phyloP scores from a whole-genome alignment of 1,140 invertebrate genomes.

The Drosophila rhopaloa region DNA sequence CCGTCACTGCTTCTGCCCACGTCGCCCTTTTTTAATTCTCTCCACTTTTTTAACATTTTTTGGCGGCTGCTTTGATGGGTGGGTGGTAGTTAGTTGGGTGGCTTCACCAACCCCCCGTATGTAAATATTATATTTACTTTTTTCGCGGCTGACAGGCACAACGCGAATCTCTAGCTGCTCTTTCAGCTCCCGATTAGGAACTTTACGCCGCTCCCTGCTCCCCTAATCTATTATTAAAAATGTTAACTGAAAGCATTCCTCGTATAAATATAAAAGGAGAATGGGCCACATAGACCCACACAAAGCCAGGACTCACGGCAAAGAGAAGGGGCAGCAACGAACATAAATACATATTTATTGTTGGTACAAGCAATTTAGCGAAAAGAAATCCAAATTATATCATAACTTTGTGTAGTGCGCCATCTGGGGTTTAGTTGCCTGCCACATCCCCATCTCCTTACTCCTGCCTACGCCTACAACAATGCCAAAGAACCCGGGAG shows the following conservation, averaged over 20 bases:
- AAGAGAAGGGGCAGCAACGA: slow-evolving; percentile 24
- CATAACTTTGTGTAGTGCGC: slow-evolving; percentile 83
- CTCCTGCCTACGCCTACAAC: slow-evolving; percentile 66
- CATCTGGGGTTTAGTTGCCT: slow-evolving; percentile 81
- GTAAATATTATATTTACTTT: slow-evolving; percentile 55
- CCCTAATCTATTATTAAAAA: slow-evolving; percentile 68
- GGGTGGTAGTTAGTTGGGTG: slow-evolving; percentile 46
- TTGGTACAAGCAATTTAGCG: slow-evolving; percentile 83
- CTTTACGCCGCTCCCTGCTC: not conserved
- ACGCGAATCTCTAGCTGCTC: slow-evolving; percentile 3
- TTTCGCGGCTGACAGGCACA: slow-evolving; percentile 43
- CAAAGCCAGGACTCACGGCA: slow-evolving; percentile 25
- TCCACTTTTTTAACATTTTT: slow-evolving; percentile 28
- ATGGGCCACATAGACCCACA: slow-evolving; percentile 14
- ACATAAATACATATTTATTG: slow-evolving; percentile 84
- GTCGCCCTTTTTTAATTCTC: slow-evolving; percentile 38
- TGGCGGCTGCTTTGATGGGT: slow-evolving; percentile 41
- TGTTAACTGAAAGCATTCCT: slow-evolving; percentile 64
- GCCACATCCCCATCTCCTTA: not conserved
- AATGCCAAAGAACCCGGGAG: slow-evolving; percentile 42
- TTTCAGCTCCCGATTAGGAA: slow-evolving; percentile 20
- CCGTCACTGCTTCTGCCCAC: not conserved
- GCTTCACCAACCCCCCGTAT: not conserved
- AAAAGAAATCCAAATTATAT: slow-evolving; percentile 84
- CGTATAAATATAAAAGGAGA: slow-evolving; percentile 54